phyloP scores from a whole-genome alignment of 2,797 vertebrate species.

The Gallinago stenura region DNA sequence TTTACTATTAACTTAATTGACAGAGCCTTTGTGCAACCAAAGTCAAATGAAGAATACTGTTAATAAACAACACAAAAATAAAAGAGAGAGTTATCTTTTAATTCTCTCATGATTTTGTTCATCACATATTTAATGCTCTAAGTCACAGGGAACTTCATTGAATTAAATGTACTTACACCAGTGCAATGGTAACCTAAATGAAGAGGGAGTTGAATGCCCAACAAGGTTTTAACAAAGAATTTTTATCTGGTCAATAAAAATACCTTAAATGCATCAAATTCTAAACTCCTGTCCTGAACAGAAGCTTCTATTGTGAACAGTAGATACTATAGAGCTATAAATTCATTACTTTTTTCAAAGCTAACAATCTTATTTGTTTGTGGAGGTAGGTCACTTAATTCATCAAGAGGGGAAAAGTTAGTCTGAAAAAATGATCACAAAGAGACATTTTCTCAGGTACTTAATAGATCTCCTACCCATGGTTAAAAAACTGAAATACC shows the following conservation, averaged over 20 bases:
- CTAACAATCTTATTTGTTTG: not conserved
- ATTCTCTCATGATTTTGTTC: not conserved
- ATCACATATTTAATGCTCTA: not conserved
- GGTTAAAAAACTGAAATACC: not conserved
- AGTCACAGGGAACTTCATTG: not conserved
- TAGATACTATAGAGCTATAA: not conserved
- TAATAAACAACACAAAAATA: conserved; percentile 18
- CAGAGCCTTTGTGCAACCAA: not conserved
- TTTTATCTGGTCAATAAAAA: conserved; percentile 27
- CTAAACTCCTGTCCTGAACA: conserved; percentile 10
- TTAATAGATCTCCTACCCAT: not conserved
- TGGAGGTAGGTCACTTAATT: not conserved
- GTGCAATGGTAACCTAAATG: not conserved
- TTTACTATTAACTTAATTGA: conserved; percentile 3
- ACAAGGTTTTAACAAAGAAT: not conserved
- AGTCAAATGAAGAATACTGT: not conserved
- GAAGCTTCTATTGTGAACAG: not conserved
- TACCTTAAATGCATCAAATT: not conserved
- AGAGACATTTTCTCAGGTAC: not conserved
- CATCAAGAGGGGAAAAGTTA: not conserved
- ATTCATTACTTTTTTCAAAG: not conserved
- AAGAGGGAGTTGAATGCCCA: not conserved
- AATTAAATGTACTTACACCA: not conserved
- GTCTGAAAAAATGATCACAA: not conserved
- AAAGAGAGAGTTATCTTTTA: not conserved